Percentiles rank a stretch among this genome's conserved stretches.
These are phyloP conservation scores for Pocillopora damicornis DNA, from an alignment of 64 coral and sea anemone species.

Conservation along the genomic window DNA sequence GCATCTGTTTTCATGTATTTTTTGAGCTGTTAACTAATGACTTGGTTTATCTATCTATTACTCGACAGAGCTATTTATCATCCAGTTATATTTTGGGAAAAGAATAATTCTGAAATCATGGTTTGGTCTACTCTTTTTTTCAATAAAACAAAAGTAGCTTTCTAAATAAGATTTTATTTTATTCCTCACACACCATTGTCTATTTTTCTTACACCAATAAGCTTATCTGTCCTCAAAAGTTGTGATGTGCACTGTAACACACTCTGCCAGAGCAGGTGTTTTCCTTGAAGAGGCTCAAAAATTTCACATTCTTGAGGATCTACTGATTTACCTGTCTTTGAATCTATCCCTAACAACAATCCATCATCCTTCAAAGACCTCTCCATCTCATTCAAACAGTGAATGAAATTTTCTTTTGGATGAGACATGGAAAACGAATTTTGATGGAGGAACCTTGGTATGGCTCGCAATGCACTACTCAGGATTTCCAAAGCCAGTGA, in stretches of 20 bases:
- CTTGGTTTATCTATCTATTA: too few relatives aligned
- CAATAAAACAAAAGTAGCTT: too few relatives aligned
- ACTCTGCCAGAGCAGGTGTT: constrained; percentile 50
- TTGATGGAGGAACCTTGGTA: constrained; percentile 54
- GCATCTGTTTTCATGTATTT: not conserved
- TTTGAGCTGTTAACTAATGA: too few relatives aligned
- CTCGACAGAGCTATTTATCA: too few relatives aligned
- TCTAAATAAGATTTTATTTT: not conserved
- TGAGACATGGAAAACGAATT: constrained; percentile 48
- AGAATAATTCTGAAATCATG: too few relatives aligned
- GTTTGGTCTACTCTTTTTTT: too few relatives aligned
- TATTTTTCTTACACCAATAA: constrained; percentile 44
- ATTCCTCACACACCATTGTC: too few relatives aligned
- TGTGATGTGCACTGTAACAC: constrained; percentile 64
- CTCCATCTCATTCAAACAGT: constrained; percentile 25
- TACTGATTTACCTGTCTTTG: constrained; percentile 39
- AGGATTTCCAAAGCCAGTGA: constrained; percentile 56
- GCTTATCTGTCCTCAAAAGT: constrained; percentile 64
- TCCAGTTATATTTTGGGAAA: too few relatives aligned
- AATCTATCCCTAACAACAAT: constrained; percentile 48
- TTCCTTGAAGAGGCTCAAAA: constrained; percentile 67
- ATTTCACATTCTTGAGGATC: constrained; percentile 34
- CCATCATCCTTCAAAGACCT: constrained; percentile 49
- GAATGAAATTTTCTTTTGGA: constrained; percentile 48
- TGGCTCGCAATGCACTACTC: constrained; percentile 47